Percentiles rank a stretch among this genome's conserved stretches.
These are phyloP conservation scores for Pangasianodon hypophthalmus DNA, from an alignment of 2,113 vertebrate genomes.

Conservation along the genomic window DNA sequence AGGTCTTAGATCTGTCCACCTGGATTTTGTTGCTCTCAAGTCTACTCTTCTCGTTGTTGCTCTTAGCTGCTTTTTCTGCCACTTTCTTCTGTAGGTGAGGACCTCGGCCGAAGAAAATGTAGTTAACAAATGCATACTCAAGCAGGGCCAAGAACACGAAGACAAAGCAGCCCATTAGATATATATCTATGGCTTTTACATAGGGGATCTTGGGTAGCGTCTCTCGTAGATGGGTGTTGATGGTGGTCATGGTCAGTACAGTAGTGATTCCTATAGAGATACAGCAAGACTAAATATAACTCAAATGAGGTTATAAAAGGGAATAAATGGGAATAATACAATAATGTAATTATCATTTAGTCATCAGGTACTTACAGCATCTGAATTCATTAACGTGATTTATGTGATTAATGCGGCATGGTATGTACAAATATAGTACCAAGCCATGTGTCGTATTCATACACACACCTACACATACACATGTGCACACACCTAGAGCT, in stretches of 20 bases:
- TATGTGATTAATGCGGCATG: not conserved
- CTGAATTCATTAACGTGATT: not conserved
- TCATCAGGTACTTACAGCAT: not conserved
- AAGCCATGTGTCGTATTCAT: not conserved
- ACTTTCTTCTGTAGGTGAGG: conserved; percentile 88
- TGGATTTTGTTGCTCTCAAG: conserved; percentile 71
- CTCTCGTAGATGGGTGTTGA: conserved; percentile 92
- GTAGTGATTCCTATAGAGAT: conserved; percentile 86
- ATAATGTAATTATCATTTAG: not conserved
- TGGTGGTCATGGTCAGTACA: conserved; percentile 95
- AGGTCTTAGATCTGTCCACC: conserved; percentile 47
- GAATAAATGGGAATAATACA: conserved; percentile 1
- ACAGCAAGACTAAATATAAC: conserved; percentile 6
- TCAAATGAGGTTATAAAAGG: not conserved
- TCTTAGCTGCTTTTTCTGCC: conserved; percentile 79
- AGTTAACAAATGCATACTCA: conserved; percentile 95
- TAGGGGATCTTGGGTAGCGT: conserved; percentile 94
- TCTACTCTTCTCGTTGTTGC: conserved; percentile 70
- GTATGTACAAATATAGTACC: not conserved
- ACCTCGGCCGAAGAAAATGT: conserved; percentile 93
- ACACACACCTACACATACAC: conserved; percentile 24
- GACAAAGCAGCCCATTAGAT: conserved; percentile 94
- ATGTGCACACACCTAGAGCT: conserved; percentile 80
- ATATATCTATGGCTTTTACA: conserved; percentile 93
- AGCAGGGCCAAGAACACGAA: conserved; percentile 93